Conservation (phyloP, 1,140 invertebrate genomes). For the Sarcophaga peregrina region DNA sequence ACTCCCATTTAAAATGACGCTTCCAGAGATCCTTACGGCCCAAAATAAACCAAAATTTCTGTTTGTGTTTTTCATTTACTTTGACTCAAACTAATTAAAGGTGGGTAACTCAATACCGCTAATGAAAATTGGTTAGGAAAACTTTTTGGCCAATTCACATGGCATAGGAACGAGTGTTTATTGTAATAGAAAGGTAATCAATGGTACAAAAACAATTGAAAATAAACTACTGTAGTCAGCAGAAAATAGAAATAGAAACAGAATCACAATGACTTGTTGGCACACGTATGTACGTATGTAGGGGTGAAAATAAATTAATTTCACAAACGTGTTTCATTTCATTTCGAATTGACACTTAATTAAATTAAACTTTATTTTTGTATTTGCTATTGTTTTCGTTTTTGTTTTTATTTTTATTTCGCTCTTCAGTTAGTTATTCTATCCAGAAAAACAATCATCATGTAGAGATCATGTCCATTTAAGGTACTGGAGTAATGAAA, state of each 20-base stretch:
- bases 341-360: conserved; percentile 15
- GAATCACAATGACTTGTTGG: background rate
- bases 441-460: background rate
- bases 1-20: no score
- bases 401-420: background rate
- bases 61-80: background rate
- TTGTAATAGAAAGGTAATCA: no score
- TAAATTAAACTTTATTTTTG: conserved; percentile 6
- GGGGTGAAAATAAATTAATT: no score
- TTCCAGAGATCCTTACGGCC: background rate
- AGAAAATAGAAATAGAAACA: background rate
- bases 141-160: no score
- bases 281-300: background rate
- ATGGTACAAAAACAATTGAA: background rate
- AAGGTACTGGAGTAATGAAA: no score
- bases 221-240: background rate
- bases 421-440: background rate
- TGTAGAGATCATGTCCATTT: no score
- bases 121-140: no score
- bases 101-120: background rate
- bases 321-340: background rate
- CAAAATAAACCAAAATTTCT: background rate
- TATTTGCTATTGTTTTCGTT: background rate
- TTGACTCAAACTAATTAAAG: background rate
- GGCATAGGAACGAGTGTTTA: no score